Evolutionary conservation across 2,888 invertebrate species (phyloP), one percentile per base, ranked within the genome.

Genomic region (Drosophila greeni): DNA sequence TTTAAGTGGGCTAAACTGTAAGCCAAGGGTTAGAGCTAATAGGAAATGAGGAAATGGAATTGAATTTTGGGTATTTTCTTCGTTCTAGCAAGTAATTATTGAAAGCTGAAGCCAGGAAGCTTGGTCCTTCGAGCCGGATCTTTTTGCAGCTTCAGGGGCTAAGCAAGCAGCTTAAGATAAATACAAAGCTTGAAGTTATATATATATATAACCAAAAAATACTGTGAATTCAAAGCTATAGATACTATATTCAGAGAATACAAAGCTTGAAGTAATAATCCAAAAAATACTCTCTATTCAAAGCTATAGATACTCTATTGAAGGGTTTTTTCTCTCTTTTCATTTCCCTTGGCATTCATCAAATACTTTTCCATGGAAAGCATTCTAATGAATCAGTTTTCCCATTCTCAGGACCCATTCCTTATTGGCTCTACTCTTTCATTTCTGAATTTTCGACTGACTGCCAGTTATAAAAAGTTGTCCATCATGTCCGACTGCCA

Each of bases 1-100:
- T 65, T 69, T 36, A 64, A 69, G 77, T 83, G 81, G 77, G 52
- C 72, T 60, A 59, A 59, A 39, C 18, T 29, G 14, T 59, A 65
- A 47, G 66, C 43, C 40, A 0, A 34, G 54, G 77, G 62, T 82
- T 76, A 71, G 76, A 71, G 77, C 36, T 11, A 14, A 23, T 42
- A 34, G 16, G 14, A 37, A 16, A 53, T 37, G 54, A 5, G 29
- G 4, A 42, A 51, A 16, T 23, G 9, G 18, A 40, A 52, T 20
- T 12, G 29, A 45, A 56, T 26, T 33, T 45, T 8, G 0, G 9
- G 6, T 18, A 4, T 7, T 26, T 16, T 26, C 7, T 0, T 8
- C 14, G 4, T 40, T 23, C 8, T 14, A 14, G 7, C 12, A 7
- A 23, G 5, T 24, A n/a, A 42, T 1, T n/a, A 29, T 1, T 29